Base-by-base conservation (phyloP, 2,888 invertebrate species). In the Dromius quadrimaculatus region DNA sequence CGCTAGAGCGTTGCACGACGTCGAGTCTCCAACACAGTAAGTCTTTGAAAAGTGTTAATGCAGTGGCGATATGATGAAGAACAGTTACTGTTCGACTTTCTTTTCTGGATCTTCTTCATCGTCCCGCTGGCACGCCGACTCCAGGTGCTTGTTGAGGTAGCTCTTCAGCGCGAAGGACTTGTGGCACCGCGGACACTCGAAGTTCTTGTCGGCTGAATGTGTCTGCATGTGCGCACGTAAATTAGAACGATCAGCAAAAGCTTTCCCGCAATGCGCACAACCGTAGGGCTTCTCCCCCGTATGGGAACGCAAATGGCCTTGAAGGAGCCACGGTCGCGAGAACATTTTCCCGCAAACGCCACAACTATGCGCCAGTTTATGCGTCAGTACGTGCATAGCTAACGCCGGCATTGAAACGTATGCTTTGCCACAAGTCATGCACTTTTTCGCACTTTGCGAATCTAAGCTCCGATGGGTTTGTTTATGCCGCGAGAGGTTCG, bases 391-490 rank as follows among this genome's bases (percentile, higher is more conserved):
- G 82, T 94, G 95, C 92, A 95, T 97, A 57, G 97, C 95, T 66
- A 98, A 87, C 1, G 98, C 97, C 0, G 98, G 98, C 97, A 98
- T 98, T 76, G 94, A 95, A 64, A 98, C 98, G 84, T 98, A 98
- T 11, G 95, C 95, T 83, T 97, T 97, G 76, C 95, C 94, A 84
- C 97, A 98, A 75, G 95, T 94, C 79, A 92, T 92, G 83, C 98
- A 98, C 78, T 95, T 94, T 83, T 96, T 96, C 45, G 97, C 97
- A 74, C 94, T 90, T 77, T 93, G 91, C 8, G 95, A 96, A 84
- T 98, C 97, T 57, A 97, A 87, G 78, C 95, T 94, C 54, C 95
- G 88, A 81, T 96, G 95, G 0, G 95, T 96, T 83, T 95, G 95
- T 82, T 94, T 94, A 84, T 95, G 94, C 68, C 94, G 87, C 43